A percentile compares a stretch with the other conserved stretches of the same genome.
Conservation (phyloP, 2,113 vertebrate species). For the Hippocampus zosterae region DNA sequence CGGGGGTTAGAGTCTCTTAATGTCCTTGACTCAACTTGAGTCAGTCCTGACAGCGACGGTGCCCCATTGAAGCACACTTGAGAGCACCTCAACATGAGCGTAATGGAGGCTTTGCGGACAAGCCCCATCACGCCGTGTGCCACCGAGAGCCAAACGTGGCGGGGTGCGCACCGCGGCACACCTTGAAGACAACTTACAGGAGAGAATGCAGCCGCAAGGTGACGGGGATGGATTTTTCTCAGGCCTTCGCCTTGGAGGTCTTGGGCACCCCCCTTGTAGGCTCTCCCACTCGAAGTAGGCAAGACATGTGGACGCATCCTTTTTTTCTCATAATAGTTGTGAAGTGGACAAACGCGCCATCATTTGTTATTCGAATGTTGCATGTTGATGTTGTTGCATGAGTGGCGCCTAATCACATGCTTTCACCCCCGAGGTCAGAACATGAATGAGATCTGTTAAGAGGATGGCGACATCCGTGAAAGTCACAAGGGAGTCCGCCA, state of each 20-base stretch:
- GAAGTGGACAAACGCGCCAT: no score
- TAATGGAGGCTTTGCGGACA: slow-evolving; percentile 65
- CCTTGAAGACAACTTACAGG: slow-evolving; percentile 19
- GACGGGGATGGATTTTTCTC: slow-evolving; percentile 32
- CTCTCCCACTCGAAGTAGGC: no score
- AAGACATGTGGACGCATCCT: no score
- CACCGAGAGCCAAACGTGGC: slow-evolving; percentile 51
- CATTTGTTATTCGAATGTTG: no score
- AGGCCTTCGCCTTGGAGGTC: not conserved
- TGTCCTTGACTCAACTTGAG: slow-evolving; percentile 72
- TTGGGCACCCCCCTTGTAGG: no score
- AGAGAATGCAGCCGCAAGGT: slow-evolving; percentile 8
- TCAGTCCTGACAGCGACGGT: slow-evolving; percentile 57
- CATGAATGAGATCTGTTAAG: slow-evolving; percentile 63
- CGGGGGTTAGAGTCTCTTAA: slow-evolving; percentile 58
- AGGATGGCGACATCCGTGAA: slow-evolving; percentile 71
- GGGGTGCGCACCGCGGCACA: slow-evolving; percentile 36
- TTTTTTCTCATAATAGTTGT: no score
- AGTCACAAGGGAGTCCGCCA: slow-evolving; percentile 75
- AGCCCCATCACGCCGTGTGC: slow-evolving; percentile 63
- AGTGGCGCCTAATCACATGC: slow-evolving; percentile 44
- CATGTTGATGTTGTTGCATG: not conserved
- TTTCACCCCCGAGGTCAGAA: slow-evolving; percentile 60
- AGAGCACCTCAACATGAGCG: slow-evolving; percentile 64
- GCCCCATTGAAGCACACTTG: slow-evolving; percentile 58